Evolutionary conservation across 2,797 vertebrate genomes (phyloP).

Genomic region (Artibeus lituratus): DNA sequence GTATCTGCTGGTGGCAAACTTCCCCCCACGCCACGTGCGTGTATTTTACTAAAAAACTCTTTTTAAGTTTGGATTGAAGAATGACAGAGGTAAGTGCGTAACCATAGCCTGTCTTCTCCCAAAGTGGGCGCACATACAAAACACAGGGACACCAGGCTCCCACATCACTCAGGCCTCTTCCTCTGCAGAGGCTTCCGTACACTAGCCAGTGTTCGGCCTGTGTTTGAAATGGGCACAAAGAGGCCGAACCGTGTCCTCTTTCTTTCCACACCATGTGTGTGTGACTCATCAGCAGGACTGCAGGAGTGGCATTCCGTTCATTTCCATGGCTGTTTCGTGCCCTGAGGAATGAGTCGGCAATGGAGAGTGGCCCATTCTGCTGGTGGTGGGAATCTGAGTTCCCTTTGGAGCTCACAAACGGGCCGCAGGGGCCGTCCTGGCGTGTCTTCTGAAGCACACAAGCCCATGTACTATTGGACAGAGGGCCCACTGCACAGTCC

Average conservation of each 20-base stretch:
- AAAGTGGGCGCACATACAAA: too few relatives aligned
- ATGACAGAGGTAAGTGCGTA: background rate
- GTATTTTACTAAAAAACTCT: background rate
- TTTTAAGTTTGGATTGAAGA: background rate
- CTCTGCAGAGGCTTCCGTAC: background rate
- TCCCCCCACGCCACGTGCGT: background rate
- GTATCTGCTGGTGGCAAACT: background rate
- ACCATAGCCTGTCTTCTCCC: too few relatives aligned
- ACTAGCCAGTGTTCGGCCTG: too few relatives aligned
- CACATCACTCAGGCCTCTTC: too few relatives aligned
- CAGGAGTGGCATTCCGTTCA: accelerated
- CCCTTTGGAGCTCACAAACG: accelerated
- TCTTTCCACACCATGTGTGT: background rate
- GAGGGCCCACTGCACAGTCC: accelerated
- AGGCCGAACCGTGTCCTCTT: background rate
- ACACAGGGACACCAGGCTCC: too few relatives aligned
- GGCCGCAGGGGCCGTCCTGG: background rate
- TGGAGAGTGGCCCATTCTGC: background rate
- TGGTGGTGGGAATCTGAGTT: background rate
- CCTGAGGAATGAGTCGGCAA: accelerated
- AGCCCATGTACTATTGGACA: background rate
- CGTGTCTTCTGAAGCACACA: background rate
- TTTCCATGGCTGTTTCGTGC: too few relatives aligned
- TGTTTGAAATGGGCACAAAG: background rate
- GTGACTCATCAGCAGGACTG: background rate